These are phyloP conservation scores for Dimorphilus gyrociliatus DNA, from an alignment of 2,888 invertebrate species.

Conservation along the genomic window DNA sequence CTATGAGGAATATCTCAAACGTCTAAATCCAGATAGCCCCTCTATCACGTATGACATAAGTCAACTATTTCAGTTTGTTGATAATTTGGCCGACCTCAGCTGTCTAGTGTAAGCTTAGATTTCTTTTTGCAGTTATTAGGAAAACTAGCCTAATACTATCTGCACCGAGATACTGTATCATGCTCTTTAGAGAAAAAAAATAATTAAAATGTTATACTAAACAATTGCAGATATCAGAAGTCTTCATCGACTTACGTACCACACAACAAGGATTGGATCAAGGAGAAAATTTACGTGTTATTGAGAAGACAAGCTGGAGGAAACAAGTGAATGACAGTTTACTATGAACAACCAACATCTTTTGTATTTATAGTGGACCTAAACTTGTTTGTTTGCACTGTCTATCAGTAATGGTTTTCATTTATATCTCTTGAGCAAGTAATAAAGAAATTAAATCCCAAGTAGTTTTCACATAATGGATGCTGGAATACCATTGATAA, in stretches of 20 bases:
- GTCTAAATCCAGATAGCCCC: slow-evolving; percentile 81
- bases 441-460: too few species aligned
- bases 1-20: slow-evolving; percentile 91
- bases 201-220: too few species aligned
- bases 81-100: slow-evolving; percentile 81
- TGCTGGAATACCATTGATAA: too few species aligned
- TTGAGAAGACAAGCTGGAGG: slow-evolving; percentile 72
- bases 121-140: slow-evolving; percentile 3
- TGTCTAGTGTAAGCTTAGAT: slow-evolving; percentile 64
- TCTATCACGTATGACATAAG: slow-evolving; percentile 96
- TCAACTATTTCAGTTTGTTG: slow-evolving; percentile 93
- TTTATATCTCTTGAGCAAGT: too few species aligned
- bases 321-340: slow-evolving; percentile 7
- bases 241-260: slow-evolving; percentile 89
- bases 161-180: too few species aligned
- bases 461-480: too few species aligned
- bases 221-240: slow-evolving; percentile 58
- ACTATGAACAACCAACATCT: too few species aligned
- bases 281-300: slow-evolving; percentile 90
- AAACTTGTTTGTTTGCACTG: too few species aligned
- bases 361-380: too few species aligned
- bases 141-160: too few species aligned
- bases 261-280: slow-evolving; percentile 98
- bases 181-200: too few species aligned
- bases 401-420: too few species aligned